Conservation (phyloP, 2,888 invertebrate genomes). For the Steinernema hermaphroditum region DNA sequence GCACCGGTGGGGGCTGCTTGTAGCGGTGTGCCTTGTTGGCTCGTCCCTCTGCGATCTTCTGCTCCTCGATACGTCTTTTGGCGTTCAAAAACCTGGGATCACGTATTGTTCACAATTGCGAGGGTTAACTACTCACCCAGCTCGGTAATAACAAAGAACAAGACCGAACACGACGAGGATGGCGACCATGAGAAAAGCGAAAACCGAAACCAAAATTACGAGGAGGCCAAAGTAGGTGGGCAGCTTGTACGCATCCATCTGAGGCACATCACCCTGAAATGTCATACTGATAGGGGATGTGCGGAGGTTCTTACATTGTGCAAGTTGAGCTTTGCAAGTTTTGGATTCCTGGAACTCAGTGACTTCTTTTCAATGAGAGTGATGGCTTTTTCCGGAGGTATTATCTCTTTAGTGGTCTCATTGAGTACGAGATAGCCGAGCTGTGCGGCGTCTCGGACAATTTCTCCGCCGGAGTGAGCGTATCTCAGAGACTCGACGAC, state of each 20-base stretch:
- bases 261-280: not conserved
- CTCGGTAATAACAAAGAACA: conserved; percentile 14
- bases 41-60: conserved; percentile 12
- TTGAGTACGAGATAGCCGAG: conserved; percentile 15
- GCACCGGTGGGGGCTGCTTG: conserved; percentile 21
- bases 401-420: conserved; percentile 16
- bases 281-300: not conserved
- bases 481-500: conserved; percentile 19
- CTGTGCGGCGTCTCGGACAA: conserved; percentile 13
- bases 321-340: conserved; percentile 11
- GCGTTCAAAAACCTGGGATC: not conserved
- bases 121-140: not conserved
- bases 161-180: conserved; percentile 14
- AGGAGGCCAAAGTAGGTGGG: conserved; percentile 3
- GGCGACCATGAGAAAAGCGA: conserved; percentile 18
- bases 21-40: conserved; percentile 17
- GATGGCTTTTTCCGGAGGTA: conserved; percentile 1
- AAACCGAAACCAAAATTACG: conserved; percentile 7
- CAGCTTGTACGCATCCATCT: not conserved
- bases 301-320: not conserved
- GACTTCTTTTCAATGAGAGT: conserved; percentile 12
- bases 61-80: conserved; percentile 16
- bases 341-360: not conserved
- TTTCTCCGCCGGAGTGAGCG: conserved; percentile 8
- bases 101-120: not conserved